Conservation (phyloP, 2,797 vertebrate genomes). For the Falco biarmicus region DNA sequence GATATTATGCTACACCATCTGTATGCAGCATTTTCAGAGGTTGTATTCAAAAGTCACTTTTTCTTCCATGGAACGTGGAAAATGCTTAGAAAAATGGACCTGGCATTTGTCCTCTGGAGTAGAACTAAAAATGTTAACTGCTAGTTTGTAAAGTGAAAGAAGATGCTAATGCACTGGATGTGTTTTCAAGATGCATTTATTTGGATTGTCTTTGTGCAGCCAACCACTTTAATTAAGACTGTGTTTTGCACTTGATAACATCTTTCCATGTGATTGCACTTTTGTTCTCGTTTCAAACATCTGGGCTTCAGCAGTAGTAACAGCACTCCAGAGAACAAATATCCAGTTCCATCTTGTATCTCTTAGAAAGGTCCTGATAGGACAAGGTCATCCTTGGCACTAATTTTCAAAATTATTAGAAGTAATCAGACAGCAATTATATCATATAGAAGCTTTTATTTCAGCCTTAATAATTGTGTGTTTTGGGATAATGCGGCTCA, state of each 20-base stretch:
- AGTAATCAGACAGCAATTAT: background rate
- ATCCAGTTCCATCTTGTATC: background rate
- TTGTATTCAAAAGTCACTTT: background rate
- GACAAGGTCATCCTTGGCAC: background rate
- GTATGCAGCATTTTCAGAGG: background rate
- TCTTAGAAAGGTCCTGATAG: background rate
- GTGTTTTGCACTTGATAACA: background rate
- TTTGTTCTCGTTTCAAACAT: background rate
- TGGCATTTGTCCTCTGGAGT: background rate
- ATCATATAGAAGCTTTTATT: background rate
- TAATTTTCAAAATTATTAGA: background rate
- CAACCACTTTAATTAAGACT: background rate
- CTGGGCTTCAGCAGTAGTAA: background rate
- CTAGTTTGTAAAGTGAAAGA: background rate
- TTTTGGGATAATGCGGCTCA: background rate
- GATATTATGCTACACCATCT: background rate
- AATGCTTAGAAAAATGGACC: background rate
- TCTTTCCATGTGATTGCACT: background rate
- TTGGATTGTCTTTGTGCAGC: background rate
- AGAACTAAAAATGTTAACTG: background rate
- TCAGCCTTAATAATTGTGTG: background rate
- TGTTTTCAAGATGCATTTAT: background rate
- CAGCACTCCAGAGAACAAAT: background rate
- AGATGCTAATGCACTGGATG: background rate
- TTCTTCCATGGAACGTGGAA: background rate